Conservation (phyloP, 2,113 vertebrate genomes). For the Aphelocoma coerulescens region DNA sequence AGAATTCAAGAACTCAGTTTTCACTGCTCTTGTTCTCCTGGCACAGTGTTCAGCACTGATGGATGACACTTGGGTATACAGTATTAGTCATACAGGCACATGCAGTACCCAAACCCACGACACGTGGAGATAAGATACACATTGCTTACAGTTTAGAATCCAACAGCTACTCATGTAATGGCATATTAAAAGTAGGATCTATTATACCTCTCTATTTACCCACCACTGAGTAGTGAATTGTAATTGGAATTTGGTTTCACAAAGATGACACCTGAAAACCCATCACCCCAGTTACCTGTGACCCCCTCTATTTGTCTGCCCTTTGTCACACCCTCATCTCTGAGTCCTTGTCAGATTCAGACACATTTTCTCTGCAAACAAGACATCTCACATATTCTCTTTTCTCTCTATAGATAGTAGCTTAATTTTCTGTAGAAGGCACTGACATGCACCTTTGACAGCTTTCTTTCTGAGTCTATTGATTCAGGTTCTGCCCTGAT, state of each 20-base stretch:
- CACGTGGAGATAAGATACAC: neutral
- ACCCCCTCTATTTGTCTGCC: neutral
- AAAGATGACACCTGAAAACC: neutral
- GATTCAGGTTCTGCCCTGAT: neutral
- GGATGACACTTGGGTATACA: neutral
- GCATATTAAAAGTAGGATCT: neutral
- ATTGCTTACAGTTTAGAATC: neutral
- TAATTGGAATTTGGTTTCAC: neutral
- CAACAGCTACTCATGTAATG: neutral
- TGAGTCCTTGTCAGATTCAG: neutral
- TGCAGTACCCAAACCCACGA: neutral
- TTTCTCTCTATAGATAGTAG: neutral
- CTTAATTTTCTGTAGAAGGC: neutral
- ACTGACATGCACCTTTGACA: neutral
- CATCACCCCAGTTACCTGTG: neutral
- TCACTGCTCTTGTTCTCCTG: neutral
- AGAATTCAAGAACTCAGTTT: conserved; percentile 6
- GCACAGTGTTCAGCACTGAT: neutral
- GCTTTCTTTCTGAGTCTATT: neutral
- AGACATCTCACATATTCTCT: neutral
- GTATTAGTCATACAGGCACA: neutral
- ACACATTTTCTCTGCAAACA: neutral
- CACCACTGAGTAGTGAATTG: neutral
- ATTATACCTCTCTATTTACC: neutral
- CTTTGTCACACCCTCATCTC: neutral